Base-by-base conservation (phyloP, 2,888 invertebrate species). In the Phragmatobia fuliginosa region DNA sequence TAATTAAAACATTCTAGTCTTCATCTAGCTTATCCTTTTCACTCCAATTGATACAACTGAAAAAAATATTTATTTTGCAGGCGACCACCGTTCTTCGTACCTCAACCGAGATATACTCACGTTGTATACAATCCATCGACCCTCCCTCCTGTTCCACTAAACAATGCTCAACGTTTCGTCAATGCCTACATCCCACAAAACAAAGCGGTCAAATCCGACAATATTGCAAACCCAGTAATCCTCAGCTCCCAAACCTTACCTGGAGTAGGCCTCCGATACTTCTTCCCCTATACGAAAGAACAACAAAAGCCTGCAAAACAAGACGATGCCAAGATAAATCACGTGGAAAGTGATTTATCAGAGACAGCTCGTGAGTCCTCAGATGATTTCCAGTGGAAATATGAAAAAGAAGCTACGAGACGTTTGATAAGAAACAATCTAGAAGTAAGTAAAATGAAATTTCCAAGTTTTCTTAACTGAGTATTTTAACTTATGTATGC, bases 91-190 rank as follows among this genome's bases (percentile, higher is more conserved):
- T 86, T 88, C 81, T 94, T 93, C 86, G 85, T 89, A 72, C 92
- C 94, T 77, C 91, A 93, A 75, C 90, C 92, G 71, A 91, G 91
- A 77, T 94, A 92, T 81, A 95, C 95, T 16, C 88, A 93, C 73
- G 82, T 94, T 21, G 82, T 89, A 21, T 92, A 87, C 86, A 89
- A 87, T 74, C 75, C 83, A 3, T 83, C 86, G 32, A 65, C 76
- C 8, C 77, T 87, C 3, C 73, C 87, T 0, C 86, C 85, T 10
- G 79, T 78, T 62, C 87, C 90, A 16, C 81, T 88, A 6, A 94
- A 84, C 85, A 94, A 88, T 68, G 95, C 91, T 0, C 93, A 94
- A 81, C 88, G 90, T 7, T 94, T 95, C 76, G 94, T 91, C 78
- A 94, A 91, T 84, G 86, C 92, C 0, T 95, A 95, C 80, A 80